phyloP scores from a whole-genome alignment of 1,140 invertebrate species.

The Cydia pomonella region DNA sequence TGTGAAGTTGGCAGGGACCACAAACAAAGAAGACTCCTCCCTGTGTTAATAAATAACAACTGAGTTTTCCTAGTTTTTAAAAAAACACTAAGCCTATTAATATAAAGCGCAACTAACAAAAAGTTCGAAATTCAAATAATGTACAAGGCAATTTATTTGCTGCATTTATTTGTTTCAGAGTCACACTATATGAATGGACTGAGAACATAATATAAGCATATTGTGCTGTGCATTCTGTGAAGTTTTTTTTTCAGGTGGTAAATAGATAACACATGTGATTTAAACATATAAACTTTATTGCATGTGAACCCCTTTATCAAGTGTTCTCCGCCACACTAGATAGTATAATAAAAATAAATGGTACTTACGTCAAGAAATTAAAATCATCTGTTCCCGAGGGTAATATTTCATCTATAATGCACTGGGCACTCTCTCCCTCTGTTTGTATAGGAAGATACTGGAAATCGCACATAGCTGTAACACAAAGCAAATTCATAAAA shows the following conservation, averaged over 20 bases:
- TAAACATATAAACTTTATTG: too few species aligned
- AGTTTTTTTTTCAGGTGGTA: too few species aligned
- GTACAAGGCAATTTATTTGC: too few species aligned
- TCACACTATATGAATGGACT: too few species aligned
- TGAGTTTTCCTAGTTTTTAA: neutral
- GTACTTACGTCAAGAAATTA: slow-evolving; percentile 82
- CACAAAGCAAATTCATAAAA: slow-evolving; percentile 26
- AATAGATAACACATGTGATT: too few species aligned
- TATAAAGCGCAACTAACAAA: too few species aligned
- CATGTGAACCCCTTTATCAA: too few species aligned
- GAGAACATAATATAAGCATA: too few species aligned
- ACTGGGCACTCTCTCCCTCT: slow-evolving; percentile 71
- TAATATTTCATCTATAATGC: slow-evolving; percentile 85
- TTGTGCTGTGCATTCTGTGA: too few species aligned
- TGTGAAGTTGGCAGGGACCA: slow-evolving; percentile 89
- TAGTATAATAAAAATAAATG: slow-evolving; percentile 34
- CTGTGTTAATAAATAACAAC: slow-evolving; percentile 59
- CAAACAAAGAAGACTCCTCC: slow-evolving; percentile 83
- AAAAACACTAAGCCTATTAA: neutral
- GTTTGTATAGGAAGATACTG: slow-evolving; percentile 90
- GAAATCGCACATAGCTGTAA: slow-evolving; percentile 92
- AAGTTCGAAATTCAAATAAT: too few species aligned
- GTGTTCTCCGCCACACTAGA: neutral
- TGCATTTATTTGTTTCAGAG: too few species aligned
- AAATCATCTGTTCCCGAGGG: slow-evolving; percentile 82